These are phyloP conservation scores for Aplocera efformata DNA, from an alignment of 2,888 invertebrate genomes.

Conservation along the genomic window DNA sequence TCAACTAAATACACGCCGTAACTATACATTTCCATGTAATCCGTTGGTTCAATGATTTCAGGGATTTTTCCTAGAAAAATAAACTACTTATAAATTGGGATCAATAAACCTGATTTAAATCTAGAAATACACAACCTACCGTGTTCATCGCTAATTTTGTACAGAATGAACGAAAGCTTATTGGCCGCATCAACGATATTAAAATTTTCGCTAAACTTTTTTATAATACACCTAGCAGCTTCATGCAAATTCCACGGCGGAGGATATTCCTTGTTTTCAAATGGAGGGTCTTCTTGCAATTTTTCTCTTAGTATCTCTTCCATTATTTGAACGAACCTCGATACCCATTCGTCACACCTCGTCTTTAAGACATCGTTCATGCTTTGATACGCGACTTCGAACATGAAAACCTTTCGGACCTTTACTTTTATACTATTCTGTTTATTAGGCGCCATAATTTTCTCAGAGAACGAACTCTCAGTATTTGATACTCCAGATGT, in stretches of 20 bases:
- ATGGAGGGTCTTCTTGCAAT: constrained; percentile 42
- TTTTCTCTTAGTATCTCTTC: constrained; percentile 59
- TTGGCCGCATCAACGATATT: constrained; percentile 46
- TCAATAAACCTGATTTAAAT: no score
- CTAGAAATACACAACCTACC: constrained; percentile 44
- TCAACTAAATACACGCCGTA: constrained; percentile 72
- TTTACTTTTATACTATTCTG: constrained; percentile 7
- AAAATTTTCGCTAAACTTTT: constrained; percentile 38
- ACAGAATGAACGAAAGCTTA: constrained; percentile 45
- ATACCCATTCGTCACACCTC: constrained; percentile 62
- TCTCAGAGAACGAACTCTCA: constrained; percentile 11
- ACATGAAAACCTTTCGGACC: constrained; percentile 39
- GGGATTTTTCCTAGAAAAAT: constrained; percentile 69
- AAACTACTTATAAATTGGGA: no score
- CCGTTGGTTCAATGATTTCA: constrained; percentile 63
- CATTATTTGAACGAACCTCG: constrained; percentile 65
- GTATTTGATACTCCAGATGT: constrained; percentile 45
- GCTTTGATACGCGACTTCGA: constrained; percentile 40
- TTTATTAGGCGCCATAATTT: constrained; percentile 7
- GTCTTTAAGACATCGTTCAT: constrained; percentile 52
- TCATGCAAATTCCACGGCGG: constrained; percentile 62
- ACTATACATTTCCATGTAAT: constrained; percentile 76
- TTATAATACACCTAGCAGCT: constrained; percentile 52
- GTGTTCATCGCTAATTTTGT: constrained; percentile 43
- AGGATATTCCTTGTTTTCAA: constrained; percentile 35